Percentiles rank a stretch among this genome's conserved stretches.
Evolutionary conservation across 2,797 vertebrate genomes (phyloP).

Genomic region (Neostethus bicornis): DNA sequence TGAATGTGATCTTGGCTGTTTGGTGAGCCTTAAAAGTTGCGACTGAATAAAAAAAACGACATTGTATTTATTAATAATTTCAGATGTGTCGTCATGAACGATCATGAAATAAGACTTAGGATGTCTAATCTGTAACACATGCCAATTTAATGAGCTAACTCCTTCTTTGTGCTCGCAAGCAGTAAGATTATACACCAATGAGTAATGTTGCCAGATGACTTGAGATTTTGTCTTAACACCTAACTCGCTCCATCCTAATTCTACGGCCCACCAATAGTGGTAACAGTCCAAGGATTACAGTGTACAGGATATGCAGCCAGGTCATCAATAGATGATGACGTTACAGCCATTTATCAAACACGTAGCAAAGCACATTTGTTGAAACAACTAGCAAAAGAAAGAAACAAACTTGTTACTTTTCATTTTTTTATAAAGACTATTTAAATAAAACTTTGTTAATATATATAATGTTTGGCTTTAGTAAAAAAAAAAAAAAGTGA

Average conservation of each 20-base stretch:
- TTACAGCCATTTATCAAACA: conserved; percentile 33
- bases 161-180: conserved; percentile 30
- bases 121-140: conserved; percentile 3
- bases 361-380: conserved; percentile 5
- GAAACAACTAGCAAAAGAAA: conserved; percentile 2
- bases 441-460: too few relatives aligned
- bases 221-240: conserved; percentile 60
- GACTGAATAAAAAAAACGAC: not conserved
- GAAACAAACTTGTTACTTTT: too few relatives aligned
- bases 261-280: conserved; percentile 44
- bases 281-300: conserved; percentile 65
- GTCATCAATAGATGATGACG: conserved; percentile 56
- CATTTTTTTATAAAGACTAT: too few relatives aligned
- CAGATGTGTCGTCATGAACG: not conserved
- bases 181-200: conserved; percentile 47
- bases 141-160: conserved; percentile 15
- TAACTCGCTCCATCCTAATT: conserved; percentile 13
- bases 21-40: not conserved
- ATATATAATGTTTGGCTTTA: too few relatives aligned
- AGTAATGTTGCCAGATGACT: conserved; percentile 40
- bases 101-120: not conserved
- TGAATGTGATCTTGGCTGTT: not conserved
- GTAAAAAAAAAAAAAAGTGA: too few relatives aligned
- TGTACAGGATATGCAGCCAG: conserved; percentile 47
- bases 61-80: not conserved